A percentile compares a stretch with the other conserved stretches of the same genome.
Conservation (phyloP, 92 coral and sea anemone species). For the Paragorgia papillata region DNA sequence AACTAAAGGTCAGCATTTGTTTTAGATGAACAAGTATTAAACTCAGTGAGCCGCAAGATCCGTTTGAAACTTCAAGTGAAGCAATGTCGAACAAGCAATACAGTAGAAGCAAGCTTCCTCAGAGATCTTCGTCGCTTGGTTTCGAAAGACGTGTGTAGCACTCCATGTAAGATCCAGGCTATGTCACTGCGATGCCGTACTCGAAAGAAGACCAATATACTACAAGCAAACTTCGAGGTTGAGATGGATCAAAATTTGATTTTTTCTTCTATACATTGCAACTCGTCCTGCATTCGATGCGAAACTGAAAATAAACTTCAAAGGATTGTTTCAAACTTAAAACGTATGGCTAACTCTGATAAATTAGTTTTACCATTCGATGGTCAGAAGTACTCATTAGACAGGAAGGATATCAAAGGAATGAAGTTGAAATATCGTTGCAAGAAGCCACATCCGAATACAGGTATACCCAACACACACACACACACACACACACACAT, state of each 20-base stretch:
- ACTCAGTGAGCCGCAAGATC: conserved; percentile 66
- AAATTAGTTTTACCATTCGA: conserved; percentile 67
- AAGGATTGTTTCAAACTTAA: conserved; percentile 66
- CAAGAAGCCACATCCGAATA: conserved; percentile 51
- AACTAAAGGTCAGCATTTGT: too few species aligned
- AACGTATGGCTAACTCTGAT: conserved; percentile 62
- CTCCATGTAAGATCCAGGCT: conserved; percentile 77
- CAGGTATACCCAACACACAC: conserved; percentile 53
- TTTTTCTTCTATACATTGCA: conserved; percentile 67
- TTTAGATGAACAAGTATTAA: neutral
- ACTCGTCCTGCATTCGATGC: conserved; percentile 76
- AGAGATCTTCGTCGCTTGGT: conserved; percentile 60
- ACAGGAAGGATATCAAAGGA: conserved; percentile 58
- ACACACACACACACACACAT: too few species aligned
- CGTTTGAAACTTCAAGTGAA: conserved; percentile 70
- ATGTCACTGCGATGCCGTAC: conserved; percentile 62
- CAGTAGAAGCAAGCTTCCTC: conserved; percentile 50
- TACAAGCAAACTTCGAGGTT: conserved; percentile 68
- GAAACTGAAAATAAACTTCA: conserved; percentile 74
- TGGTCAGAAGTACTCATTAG: conserved; percentile 64
- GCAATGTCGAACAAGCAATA: conserved; percentile 48
- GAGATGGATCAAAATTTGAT: conserved; percentile 63
- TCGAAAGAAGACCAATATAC: conserved; percentile 34
- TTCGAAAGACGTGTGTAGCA: conserved; percentile 68
- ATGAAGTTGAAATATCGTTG: conserved; percentile 41